Conservation (phyloP, 2,113 vertebrate genomes). For the Oenanthe oenanthe region DNA sequence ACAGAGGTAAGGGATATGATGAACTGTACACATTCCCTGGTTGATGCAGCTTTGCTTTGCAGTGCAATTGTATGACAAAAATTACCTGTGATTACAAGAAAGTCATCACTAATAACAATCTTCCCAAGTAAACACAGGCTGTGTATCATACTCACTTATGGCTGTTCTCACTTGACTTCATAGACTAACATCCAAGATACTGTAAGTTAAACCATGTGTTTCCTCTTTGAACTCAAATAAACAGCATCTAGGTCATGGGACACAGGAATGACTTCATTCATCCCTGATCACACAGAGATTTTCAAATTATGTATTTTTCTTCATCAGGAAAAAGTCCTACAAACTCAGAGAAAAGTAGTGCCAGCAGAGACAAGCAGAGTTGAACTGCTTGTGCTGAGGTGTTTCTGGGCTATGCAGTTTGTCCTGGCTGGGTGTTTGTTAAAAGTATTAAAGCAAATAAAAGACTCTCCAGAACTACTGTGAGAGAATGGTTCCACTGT, state of each 20-base stretch:
- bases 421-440: background rate
- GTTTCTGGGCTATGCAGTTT: background rate
- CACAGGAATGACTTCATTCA: background rate
- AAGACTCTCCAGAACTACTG: background rate
- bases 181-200: background rate
- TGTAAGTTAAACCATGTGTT: background rate
- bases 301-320: background rate
- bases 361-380: background rate
- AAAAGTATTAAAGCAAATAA: background rate
- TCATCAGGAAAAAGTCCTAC: background rate
- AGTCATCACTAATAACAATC: background rate
- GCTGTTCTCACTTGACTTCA: background rate
- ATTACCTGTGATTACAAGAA: background rate
- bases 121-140: background rate
- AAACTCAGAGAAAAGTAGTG: background rate
- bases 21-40: background rate
- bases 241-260: background rate
- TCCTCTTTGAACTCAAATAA: background rate
- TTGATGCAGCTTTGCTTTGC: background rate
- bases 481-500: background rate
- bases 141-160: background rate
- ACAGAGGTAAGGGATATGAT: background rate
- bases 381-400: background rate
- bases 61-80: background rate
- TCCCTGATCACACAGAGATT: background rate